These are phyloP conservation scores for Neelides folsomi DNA, from an alignment of 2,888 invertebrate genomes.

Conservation along the genomic window DNA sequence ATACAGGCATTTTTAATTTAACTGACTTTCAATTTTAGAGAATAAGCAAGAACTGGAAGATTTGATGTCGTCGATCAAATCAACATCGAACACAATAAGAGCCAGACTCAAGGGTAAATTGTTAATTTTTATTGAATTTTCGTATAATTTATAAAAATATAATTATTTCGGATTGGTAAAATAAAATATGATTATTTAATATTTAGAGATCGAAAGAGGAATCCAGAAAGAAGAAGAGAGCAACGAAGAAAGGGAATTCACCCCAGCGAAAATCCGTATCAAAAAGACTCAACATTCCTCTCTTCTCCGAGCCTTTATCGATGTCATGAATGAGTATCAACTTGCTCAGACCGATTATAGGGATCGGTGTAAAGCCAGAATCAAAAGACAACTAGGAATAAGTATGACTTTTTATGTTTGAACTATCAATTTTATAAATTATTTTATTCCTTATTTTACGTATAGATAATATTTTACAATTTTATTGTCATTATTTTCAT, in stretches of 20 bases:
- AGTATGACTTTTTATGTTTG: slow-evolving; percentile 37
- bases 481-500: not conserved
- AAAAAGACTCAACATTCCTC: slow-evolving; percentile 43
- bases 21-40: slow-evolving; percentile 10
- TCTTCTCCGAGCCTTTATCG: slow-evolving; percentile 45
- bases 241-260: slow-evolving; percentile 10
- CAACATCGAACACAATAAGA: slow-evolving; percentile 43
- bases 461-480: not conserved
- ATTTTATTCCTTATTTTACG: not conserved
- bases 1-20: too few species aligned
- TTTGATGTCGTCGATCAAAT: slow-evolving; percentile 44
- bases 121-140: not conserved
- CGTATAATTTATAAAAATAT: not conserved
- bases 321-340: slow-evolving; percentile 48
- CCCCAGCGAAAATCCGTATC: slow-evolving; percentile 35
- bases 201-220: slow-evolving; percentile 39
- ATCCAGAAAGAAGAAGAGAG: slow-evolving; percentile 38
- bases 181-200: slow-evolving; percentile 1
- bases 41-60: slow-evolving; percentile 50
- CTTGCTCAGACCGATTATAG: slow-evolving; percentile 47
- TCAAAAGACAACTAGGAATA: slow-evolving; percentile 46
- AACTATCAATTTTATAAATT: not conserved
- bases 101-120: slow-evolving; percentile 42
- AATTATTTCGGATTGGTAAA: not conserved
- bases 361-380: slow-evolving; percentile 46